phyloP scores from a whole-genome alignment of 2,797 vertebrate species.

The Kryptolebias ocellatus region DNA sequence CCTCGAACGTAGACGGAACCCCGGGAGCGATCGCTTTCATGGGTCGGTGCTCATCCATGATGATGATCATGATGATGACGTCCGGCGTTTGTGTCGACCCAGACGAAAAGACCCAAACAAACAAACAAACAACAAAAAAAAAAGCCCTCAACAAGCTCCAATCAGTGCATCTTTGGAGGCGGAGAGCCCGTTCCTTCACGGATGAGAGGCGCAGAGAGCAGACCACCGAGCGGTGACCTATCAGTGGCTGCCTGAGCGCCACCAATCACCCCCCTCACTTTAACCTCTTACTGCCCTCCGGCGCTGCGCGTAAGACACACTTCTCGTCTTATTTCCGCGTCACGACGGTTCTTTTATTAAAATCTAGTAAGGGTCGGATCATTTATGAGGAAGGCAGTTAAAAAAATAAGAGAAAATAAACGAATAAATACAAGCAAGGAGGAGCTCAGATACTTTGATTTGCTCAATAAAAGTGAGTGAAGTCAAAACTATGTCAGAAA shows the following conservation, averaged over 20 bases:
- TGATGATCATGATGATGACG: slow-evolving; percentile 25
- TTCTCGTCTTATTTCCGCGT: no score
- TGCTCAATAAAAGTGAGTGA: no score
- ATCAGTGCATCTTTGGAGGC: slow-evolving; percentile 65
- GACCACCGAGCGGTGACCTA: slow-evolving; percentile 79
- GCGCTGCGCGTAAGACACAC: background rate
- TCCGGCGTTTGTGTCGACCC: background rate
- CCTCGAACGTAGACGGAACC: background rate
- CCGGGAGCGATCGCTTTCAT: background rate
- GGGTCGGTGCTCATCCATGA: slow-evolving; percentile 8
- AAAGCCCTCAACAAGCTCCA: slow-evolving; percentile 22
- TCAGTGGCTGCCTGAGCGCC: slow-evolving; percentile 66
- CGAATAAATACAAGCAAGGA: no score
- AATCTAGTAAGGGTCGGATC: no score
- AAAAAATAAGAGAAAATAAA: no score
- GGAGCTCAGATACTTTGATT: no score
- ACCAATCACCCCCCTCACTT: slow-evolving; percentile 61
- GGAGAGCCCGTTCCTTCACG: slow-evolving; percentile 61
- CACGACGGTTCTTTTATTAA: no score
- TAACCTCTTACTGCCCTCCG: slow-evolving; percentile 66
- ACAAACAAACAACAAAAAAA: background rate
- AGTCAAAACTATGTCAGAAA: no score
- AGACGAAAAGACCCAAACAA: background rate
- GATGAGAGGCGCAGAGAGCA: slow-evolving; percentile 69
- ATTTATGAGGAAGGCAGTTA: no score